Evolutionary conservation across 2,797 vertebrate species (phyloP), one percentile per base, ranked within the genome.

Genomic region (Ambastaia sidthimunki): DNA sequence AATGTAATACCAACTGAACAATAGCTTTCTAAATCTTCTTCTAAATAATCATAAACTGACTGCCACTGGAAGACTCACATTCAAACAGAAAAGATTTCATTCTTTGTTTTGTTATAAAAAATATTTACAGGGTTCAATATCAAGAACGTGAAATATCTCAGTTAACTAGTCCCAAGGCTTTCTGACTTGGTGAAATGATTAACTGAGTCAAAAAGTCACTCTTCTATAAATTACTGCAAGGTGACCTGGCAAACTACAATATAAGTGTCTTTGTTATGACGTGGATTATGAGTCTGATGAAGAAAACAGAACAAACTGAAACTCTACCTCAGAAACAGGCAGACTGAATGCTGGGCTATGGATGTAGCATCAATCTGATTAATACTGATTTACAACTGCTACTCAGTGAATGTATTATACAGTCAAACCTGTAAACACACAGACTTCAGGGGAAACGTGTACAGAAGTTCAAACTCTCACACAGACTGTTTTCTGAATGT

Each of bases 241-340:
- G n/a, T 19, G 21, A 73, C 68, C 28, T 50, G 65, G 19, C n/a
- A 71, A 63, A 66, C 18, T 9, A 48, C 50, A 19, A 75, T 25
- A 31, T 21, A 65, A 31, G 7, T 0, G 11, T 63, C 48, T 57
- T 66, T 79, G 57, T 48, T 28, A 57, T 52, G 37, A 23, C 28
- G 69, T 18, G 34, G 7, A 25, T 72, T 41, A 25, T n/a, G 34
- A 7, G 11, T 37, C 55, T 77, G 55, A 77, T 83, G 74, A 65
- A 62, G 28, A 70, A 77, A 80, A 83, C 78, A 77, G 82, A 81
- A 50, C 60, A 0, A 76, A 62, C 19, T 50, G 5, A 72, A 34
- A 15, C 59, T 18, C 18, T 55, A 3, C 16, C 23, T 28, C 47
- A 21, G 23, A 44, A 34, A 54, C 37, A 71, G 15, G 21, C 13